These are phyloP conservation scores for Drosophila pseudoananassae DNA, from an alignment of 1,140 invertebrate genomes.

Conservation along the genomic window DNA sequence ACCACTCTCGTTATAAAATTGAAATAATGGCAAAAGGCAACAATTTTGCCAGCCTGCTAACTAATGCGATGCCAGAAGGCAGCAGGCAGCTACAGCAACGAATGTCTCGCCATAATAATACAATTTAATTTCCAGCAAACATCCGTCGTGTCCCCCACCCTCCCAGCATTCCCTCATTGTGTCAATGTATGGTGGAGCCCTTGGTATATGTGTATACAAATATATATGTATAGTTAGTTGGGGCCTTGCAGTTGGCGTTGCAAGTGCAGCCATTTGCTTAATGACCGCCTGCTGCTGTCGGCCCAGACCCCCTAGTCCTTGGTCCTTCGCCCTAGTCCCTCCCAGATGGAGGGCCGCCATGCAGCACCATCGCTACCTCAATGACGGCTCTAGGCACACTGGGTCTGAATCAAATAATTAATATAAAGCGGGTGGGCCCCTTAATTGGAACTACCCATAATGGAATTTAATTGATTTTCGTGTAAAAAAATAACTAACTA, in stretches of 20 bases:
- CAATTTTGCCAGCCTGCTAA: slow-evolving; percentile 66
- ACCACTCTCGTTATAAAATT: slow-evolving; percentile 59
- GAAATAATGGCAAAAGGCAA: slow-evolving; percentile 63
- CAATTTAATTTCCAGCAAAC: slow-evolving; percentile 83
- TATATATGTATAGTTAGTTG: slow-evolving; percentile 17
- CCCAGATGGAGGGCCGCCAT: slow-evolving; percentile 13
- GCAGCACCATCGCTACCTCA: slow-evolving; percentile 59
- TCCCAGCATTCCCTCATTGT: slow-evolving; percentile 26
- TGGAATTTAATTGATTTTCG: slow-evolving; percentile 11
- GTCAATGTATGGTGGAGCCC: slow-evolving; percentile 59
- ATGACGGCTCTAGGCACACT: slow-evolving; percentile 50
- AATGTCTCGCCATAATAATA: slow-evolving; percentile 82
- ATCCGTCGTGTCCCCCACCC: slow-evolving; percentile 50
- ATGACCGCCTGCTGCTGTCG: slow-evolving; percentile 72
- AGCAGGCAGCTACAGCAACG: slow-evolving; percentile 61
- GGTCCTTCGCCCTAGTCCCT: slow-evolving; percentile 15
- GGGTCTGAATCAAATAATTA: slow-evolving; percentile 50
- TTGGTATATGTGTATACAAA: slow-evolving; percentile 26
- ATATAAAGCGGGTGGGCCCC: slow-evolving; percentile 58
- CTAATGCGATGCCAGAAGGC: slow-evolving; percentile 66
- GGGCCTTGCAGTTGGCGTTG: slow-evolving; percentile 54
- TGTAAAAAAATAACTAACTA: not conserved
- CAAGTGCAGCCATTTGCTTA: slow-evolving; percentile 81
- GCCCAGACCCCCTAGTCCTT: slow-evolving; percentile 24
- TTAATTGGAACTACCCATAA: slow-evolving; percentile 50